These are phyloP conservation scores for Acholoe squamosa DNA, from an alignment of 2,888 invertebrate genomes.

Conservation along the genomic window DNA sequence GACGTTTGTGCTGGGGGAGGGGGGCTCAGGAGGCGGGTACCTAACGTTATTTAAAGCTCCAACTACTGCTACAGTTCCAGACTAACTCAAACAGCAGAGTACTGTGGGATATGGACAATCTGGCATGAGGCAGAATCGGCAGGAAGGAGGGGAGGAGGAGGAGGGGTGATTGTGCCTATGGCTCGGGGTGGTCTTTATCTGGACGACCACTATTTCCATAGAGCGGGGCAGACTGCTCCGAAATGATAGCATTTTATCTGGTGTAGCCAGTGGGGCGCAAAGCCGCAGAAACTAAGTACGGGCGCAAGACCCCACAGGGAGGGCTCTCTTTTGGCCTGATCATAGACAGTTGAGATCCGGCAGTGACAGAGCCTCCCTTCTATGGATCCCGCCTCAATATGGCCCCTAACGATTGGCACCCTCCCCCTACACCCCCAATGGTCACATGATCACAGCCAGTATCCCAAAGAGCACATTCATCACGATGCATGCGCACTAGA, in stretches of 20 bases:
- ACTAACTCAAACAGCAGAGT: constrained; percentile 3
- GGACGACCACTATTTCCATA: constrained; percentile 24
- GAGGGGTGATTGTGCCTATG: neutral
- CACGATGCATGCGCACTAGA: constrained; percentile 43
- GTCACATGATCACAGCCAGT: constrained; percentile 52
- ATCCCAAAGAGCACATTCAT: constrained; percentile 30
- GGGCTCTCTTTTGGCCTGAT: neutral
- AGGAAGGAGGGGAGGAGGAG: neutral
- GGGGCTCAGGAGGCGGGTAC: neutral
- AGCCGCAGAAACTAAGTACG: neutral
- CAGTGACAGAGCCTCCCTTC: neutral
- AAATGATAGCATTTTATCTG: constrained; percentile 62
- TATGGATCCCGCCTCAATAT: constrained; percentile 48
- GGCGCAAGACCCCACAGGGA: neutral
- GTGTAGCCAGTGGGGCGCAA: neutral
- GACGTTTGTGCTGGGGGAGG: neutral
- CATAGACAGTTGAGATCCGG: constrained; percentile 12
- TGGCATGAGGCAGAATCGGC: neutral
- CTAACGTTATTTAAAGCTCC: constrained; percentile 32
- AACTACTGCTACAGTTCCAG: neutral
- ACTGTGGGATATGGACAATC: neutral
- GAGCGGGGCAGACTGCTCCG: constrained; percentile 26
- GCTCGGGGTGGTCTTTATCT: constrained; percentile 14
- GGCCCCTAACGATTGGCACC: constrained; percentile 58
- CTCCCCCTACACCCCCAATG: neutral